These are phyloP conservation scores for Megaceryle alcyon DNA, from an alignment of 2,797 vertebrate species.

Conservation along the genomic window DNA sequence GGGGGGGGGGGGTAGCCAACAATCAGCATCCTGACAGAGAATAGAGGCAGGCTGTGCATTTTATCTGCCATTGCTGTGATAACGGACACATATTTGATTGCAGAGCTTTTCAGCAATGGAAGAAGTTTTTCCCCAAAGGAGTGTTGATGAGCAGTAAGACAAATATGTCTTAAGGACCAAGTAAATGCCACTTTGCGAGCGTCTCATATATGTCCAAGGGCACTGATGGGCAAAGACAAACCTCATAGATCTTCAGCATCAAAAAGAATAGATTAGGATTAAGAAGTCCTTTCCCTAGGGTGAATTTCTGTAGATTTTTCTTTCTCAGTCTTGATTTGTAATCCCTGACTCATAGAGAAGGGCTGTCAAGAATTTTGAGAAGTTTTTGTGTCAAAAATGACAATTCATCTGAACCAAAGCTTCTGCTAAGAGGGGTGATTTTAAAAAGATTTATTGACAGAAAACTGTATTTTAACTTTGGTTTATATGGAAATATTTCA, in stretches of 20 bases:
- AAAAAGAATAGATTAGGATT: slow-evolving; percentile 15
- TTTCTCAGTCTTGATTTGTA: neutral
- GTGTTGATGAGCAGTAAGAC: slow-evolving; percentile 57
- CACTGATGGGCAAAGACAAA: slow-evolving; percentile 48
- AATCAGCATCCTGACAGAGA: slow-evolving; percentile 57
- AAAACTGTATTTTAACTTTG: neutral
- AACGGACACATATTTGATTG: slow-evolving; percentile 60
- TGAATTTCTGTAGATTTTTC: neutral
- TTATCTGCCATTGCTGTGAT: slow-evolving; percentile 28
- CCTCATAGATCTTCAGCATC: slow-evolving; percentile 12
- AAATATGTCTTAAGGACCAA: slow-evolving; percentile 43
- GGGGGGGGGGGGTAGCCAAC: neutral
- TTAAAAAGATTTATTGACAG: neutral
- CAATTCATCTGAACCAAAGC: neutral
- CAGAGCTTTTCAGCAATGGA: slow-evolving; percentile 41
- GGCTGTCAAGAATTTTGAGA: neutral
- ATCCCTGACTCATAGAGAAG: neutral
- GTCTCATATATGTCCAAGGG: slow-evolving; percentile 5
- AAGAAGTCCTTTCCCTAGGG: neutral
- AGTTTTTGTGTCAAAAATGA: neutral
- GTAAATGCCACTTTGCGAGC: slow-evolving; percentile 46
- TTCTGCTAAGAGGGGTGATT: neutral
- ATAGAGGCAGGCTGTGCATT: slow-evolving; percentile 38
- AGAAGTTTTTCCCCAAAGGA: slow-evolving; percentile 20
- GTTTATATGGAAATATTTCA: neutral